Percentiles rank a stretch among this genome's conserved stretches.
Evolutionary conservation across 1,140 invertebrate species (phyloP).

Genomic region (Holotrichia oblita): DNA sequence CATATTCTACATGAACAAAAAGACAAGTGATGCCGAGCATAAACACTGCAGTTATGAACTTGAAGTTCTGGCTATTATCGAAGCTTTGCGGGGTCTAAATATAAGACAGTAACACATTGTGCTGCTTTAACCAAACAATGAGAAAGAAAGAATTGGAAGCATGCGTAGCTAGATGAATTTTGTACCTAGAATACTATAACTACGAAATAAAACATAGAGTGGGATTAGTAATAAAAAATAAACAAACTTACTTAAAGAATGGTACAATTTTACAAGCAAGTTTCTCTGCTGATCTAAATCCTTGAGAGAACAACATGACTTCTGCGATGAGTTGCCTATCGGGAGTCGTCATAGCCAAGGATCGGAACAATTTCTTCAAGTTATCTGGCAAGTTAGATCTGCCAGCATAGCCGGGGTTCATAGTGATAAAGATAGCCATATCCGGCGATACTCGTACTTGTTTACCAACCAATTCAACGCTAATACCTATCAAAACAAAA

Average conservation of each 20-base stretch:
- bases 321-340: constrained; percentile 98
- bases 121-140: no score
- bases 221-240: no score
- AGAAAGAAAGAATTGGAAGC: no score
- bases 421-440: constrained; percentile 99
- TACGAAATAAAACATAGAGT: no score
- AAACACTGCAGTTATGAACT: no score
- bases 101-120: no score
- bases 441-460: constrained; percentile 97
- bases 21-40: no score
- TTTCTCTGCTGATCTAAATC: constrained; percentile 97
- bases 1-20: no score
- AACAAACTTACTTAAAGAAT: constrained; percentile 93
- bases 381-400: constrained; percentile 99
- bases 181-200: no score
- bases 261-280: constrained; percentile 98
- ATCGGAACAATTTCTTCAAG: constrained; percentile 98
- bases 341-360: constrained; percentile 98
- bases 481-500: constrained; percentile 68
- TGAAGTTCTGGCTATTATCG: no score
- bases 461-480: constrained; percentile 96
- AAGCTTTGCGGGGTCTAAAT: no score
- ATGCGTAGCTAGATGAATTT: no score
- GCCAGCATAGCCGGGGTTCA: constrained; percentile 99
- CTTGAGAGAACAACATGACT: constrained; percentile 99